A percentile compares a stretch with the other conserved stretches of the same genome.
Evolutionary conservation across 2,113 vertebrate genomes (phyloP).

Genomic region (Trichechus manatus): DNA sequence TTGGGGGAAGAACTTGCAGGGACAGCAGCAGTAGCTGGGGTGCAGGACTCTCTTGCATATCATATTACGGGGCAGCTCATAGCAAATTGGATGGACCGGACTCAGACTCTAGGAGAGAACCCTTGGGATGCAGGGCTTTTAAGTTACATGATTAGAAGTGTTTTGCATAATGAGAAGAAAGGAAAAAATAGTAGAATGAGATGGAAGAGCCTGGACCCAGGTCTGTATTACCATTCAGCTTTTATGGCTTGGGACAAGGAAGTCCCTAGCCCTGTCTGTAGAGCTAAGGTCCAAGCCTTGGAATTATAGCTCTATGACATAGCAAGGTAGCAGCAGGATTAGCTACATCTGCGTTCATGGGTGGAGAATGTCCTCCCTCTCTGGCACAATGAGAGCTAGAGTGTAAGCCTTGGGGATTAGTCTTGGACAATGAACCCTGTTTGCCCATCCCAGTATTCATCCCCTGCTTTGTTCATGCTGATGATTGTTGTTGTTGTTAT

Average conservation of each 20-base stretch:
- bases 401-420: neutral
- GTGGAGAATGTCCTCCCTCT: accelerated
- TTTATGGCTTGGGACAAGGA: neutral
- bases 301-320: no score
- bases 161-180: no score
- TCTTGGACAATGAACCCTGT: neutral
- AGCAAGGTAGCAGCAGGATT: neutral
- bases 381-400: neutral
- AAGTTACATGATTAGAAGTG: neutral
- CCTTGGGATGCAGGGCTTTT: neutral
- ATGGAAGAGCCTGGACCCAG: neutral
- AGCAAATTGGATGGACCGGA: neutral
- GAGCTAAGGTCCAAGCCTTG: neutral
- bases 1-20: no score
- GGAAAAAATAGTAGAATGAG: neutral
- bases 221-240: neutral
- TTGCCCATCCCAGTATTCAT: neutral
- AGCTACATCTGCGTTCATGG: accelerated
- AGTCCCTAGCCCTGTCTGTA: neutral
- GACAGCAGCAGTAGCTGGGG: neutral
- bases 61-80: neutral
- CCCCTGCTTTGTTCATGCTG: neutral
- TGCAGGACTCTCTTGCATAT: neutral
- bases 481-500: neutral
- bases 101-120: neutral